These are phyloP conservation scores for Temnothorax longispinosus DNA, from an alignment of 1,140 invertebrate species.

Conservation along the genomic window DNA sequence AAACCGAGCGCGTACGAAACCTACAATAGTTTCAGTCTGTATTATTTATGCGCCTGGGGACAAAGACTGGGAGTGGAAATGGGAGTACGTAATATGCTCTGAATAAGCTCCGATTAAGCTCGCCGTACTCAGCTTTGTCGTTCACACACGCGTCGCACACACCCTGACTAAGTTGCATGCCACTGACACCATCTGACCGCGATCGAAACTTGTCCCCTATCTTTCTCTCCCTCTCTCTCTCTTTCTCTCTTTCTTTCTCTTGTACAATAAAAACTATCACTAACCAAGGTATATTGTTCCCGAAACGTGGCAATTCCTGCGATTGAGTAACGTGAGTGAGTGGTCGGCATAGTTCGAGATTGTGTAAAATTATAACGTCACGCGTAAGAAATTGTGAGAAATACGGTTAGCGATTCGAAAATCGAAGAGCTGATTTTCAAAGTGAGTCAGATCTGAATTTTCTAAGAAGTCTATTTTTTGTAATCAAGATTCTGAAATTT, in stretches of 20 bases:
- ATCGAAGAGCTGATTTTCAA: constrained; percentile 1
- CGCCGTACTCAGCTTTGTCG: background rate
- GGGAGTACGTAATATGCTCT: constrained; percentile 25
- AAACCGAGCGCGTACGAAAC: background rate
- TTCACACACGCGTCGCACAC: background rate
- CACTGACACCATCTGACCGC: constrained; percentile 3
- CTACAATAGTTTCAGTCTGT: constrained; percentile 21
- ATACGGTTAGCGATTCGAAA: constrained; percentile 4
- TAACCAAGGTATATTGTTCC: constrained; percentile 47
- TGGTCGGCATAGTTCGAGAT: background rate
- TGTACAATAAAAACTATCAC: constrained; percentile 18
- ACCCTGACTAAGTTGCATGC: constrained; percentile 11
- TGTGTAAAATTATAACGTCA: constrained; percentile 7
- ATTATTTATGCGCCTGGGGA: constrained; percentile 25
- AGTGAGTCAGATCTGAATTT: background rate
- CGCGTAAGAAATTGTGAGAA: constrained; percentile 24
- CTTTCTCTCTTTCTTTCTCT: background rate
- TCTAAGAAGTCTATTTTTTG: background rate
- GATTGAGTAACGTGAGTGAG: background rate
- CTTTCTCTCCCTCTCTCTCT: background rate
- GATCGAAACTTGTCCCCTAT: background rate
- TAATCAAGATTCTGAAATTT: background rate
- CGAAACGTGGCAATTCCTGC: constrained; percentile 14
- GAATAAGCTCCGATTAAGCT: constrained; percentile 49
- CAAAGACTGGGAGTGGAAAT: constrained; percentile 31